Evolutionary conservation across 1,140 invertebrate genomes (phyloP), one percentile per base, ranked within the genome.

Genomic region (Zeugodacus cucurbitae): DNA sequence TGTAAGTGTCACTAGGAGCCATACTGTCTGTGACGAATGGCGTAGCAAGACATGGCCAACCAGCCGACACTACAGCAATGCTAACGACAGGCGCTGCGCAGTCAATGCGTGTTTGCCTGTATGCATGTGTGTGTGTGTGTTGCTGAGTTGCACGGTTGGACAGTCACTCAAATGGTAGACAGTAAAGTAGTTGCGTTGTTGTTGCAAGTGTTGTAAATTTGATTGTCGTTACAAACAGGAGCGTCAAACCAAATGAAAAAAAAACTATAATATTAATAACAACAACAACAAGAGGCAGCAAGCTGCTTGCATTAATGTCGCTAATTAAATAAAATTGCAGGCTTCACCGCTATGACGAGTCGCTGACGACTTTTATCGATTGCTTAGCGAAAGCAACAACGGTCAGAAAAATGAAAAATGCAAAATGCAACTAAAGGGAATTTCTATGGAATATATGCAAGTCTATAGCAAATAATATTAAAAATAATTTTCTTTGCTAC

Each of bases 21-120:
- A 82, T 82, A 82, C 74, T 82, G 74, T 82, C 74, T 82, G 74
- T 82, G 37, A 48, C 74, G 74, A 82, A 82, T 48, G 74, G 41
- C 74, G 44, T 48, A 62, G 58, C n/a, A 62, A 62, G 58, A 62
- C 58, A 62, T 7, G 6, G 14, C 6, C 48, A 14, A 54, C 48
- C 22, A 37, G 32, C 32, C 34, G 67, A 82, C 32, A 64, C 37
- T 41, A 34, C 70, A 74, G n/a, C 70, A 26, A 20, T 44, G 41
- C 22, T 74, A 10, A 34, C 74, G 22, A 17, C n/a, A 48, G 41
- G 58, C 22, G 58, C 58, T 62, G 58, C 67, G 48, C 14, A 54
- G 48, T 54, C 48, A 26, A 62, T 62, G 22, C 59, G 37, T 41
- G 7, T 41, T 3, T 41, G 37, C 37, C 3, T 41, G 37, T 41